These are phyloP conservation scores for Eristalis tenax DNA, from an alignment of 2,888 invertebrate species.

Conservation along the genomic window DNA sequence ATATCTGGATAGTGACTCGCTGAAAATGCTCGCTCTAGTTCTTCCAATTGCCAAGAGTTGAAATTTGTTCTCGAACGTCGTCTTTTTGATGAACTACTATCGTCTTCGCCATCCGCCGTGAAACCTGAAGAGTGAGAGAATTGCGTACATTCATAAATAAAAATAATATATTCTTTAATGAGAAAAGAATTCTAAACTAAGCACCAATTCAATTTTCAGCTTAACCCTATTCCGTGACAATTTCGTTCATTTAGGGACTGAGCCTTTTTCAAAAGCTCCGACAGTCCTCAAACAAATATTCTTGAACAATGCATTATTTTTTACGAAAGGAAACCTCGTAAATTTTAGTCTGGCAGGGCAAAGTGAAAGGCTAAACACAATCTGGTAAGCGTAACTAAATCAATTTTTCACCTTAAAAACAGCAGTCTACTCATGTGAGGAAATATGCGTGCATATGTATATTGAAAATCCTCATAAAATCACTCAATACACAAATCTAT, in stretches of 20 bases:
- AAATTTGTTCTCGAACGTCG: slow-evolving; percentile 96
- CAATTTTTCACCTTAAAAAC: not conserved
- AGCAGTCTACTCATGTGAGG: not conserved
- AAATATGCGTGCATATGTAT: not conserved
- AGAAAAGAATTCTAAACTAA: too few relatives aligned
- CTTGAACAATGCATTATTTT: too few relatives aligned
- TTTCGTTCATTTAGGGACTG: too few relatives aligned
- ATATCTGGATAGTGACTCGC: slow-evolving; percentile 96
- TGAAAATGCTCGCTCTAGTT: slow-evolving; percentile 97
- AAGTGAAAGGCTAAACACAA: too few relatives aligned
- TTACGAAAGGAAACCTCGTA: too few relatives aligned
- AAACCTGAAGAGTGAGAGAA: slow-evolving; percentile 79
- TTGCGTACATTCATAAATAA: not conserved
- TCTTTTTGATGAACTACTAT: slow-evolving; percentile 88
- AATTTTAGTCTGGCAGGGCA: too few relatives aligned
- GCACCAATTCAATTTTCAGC: too few relatives aligned
- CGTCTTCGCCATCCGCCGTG: slow-evolving; percentile 87
- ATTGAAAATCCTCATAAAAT: too few relatives aligned
- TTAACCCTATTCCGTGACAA: too few relatives aligned
- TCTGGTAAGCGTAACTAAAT: too few relatives aligned
- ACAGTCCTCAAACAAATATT: too few relatives aligned
- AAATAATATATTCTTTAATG: not conserved
- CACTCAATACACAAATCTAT: not conserved
- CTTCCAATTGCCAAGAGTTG: slow-evolving; percentile 94
- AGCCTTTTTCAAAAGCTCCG: too few relatives aligned